These are phyloP conservation scores for Parasteatoda tepidariorum DNA, from an alignment of 1,140 invertebrate species.

Conservation along the genomic window DNA sequence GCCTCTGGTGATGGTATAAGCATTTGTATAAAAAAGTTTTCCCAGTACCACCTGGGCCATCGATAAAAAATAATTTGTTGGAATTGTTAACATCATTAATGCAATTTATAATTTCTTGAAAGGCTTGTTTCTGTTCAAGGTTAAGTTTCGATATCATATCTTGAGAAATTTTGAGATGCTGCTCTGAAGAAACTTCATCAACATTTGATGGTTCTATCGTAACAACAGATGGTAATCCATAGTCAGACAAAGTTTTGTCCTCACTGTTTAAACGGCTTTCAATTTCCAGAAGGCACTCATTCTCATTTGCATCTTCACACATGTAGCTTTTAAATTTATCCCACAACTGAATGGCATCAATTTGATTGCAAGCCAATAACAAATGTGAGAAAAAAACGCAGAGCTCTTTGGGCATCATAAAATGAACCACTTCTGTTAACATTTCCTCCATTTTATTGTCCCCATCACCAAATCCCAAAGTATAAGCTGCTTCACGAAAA, in stretches of 20 bases:
- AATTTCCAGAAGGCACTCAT: conserved; percentile 50
- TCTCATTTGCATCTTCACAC: conserved; percentile 49
- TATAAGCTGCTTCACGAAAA: conserved; percentile 68
- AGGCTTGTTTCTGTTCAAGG: conserved; percentile 7
- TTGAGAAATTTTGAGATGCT: not conserved
- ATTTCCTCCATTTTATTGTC: conserved; percentile 67
- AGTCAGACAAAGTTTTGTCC: conserved; percentile 22
- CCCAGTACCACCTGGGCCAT: no score
- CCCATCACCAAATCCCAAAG: conserved; percentile 65
- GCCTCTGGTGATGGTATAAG: conserved; percentile 52
- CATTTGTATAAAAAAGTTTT: conserved; percentile 64
- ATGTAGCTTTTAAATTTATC: conserved; percentile 58
- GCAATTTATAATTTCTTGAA: conserved; percentile 62
- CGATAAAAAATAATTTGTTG: conserved; percentile 62
- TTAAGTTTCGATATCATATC: not conserved
- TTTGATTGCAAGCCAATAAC: conserved; percentile 66
- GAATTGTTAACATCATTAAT: conserved; percentile 62
- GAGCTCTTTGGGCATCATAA: conserved; percentile 66
- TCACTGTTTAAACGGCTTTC: conserved; percentile 45
- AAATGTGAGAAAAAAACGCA: conserved; percentile 67
- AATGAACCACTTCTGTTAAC: conserved; percentile 67
- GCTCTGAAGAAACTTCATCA: not conserved
- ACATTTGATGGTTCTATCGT: not conserved
- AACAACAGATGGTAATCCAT: conserved; percentile 1
- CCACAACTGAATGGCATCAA: conserved; percentile 55